Conservation (phyloP, 1,140 invertebrate genomes). For the Drosophila leontia region DNA sequence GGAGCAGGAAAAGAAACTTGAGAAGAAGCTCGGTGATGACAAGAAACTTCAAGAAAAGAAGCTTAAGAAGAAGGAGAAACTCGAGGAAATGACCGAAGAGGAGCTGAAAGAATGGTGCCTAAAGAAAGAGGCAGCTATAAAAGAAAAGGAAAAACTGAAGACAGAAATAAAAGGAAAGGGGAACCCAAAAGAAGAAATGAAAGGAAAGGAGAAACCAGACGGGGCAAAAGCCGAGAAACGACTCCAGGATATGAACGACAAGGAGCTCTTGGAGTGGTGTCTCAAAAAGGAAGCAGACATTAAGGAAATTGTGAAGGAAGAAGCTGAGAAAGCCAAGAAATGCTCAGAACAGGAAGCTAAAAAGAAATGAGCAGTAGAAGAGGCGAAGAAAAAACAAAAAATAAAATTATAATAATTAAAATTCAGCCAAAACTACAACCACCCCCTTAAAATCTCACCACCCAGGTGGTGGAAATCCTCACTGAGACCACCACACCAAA, state of each 20-base stretch:
- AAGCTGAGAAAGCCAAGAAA: slow-evolving; percentile 2
- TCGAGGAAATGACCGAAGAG: slow-evolving; percentile 14
- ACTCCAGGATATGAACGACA: slow-evolving; percentile 7
- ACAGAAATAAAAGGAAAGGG: too few relatives aligned
- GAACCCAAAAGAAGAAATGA: too few relatives aligned
- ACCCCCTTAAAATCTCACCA: slow-evolving; percentile 3
- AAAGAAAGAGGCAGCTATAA: slow-evolving; percentile 6
- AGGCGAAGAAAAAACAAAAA: neutral
- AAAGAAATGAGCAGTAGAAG: neutral
- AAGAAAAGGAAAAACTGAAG: slow-evolving; percentile 2
- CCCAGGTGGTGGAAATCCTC: neutral
- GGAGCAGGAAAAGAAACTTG: slow-evolving; percentile 7
- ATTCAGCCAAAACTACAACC: neutral
- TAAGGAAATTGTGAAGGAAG: slow-evolving; percentile 8
- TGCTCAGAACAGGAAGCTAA: neutral
- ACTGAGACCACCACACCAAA: neutral
- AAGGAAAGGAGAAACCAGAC: neutral
- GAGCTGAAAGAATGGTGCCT: slow-evolving; percentile 21
- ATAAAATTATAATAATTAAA: neutral
- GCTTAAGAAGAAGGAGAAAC: slow-evolving; percentile 1
- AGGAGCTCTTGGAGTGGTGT: slow-evolving; percentile 12
- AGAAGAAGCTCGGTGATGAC: neutral
- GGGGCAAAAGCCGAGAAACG: neutral
- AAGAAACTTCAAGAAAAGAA: too few relatives aligned
- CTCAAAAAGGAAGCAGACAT: slow-evolving; percentile 5